Evolutionary conservation across 2,888 invertebrate genomes (phyloP).

Genomic region (Agrenia bidenticulata): DNA sequence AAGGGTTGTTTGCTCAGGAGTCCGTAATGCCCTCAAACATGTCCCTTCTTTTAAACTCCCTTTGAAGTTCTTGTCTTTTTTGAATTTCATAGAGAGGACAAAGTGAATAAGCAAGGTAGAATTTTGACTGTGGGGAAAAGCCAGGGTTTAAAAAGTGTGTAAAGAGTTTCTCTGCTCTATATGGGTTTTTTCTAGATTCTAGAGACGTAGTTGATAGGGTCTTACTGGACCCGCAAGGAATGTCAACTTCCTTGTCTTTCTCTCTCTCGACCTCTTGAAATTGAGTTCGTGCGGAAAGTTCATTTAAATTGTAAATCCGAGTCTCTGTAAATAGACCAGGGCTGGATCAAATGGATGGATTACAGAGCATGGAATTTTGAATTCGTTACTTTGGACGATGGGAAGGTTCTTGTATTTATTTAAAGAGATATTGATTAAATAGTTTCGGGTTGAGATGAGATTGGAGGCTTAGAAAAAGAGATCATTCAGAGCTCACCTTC

Average conservation of each 20-base stretch:
- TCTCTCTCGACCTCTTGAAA: background rate
- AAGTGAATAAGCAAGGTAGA: background rate
- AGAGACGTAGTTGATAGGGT: no score
- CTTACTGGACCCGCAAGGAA: background rate
- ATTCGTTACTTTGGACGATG: no score
- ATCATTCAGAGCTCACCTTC: background rate
- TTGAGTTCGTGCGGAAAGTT: constrained; percentile 10
- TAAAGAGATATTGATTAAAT: no score
- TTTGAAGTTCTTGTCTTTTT: constrained; percentile 8
- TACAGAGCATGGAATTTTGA: no score
- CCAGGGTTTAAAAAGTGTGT: no score
- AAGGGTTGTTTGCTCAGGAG: background rate
- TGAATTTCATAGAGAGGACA: constrained; percentile 2
- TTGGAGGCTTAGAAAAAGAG: no score
- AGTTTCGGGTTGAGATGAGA: no score
- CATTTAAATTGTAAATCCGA: constrained; percentile 5
- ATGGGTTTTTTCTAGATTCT: no score
- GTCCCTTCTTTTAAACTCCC: background rate
- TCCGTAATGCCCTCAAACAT: constrained; percentile 5
- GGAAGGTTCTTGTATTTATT: no score
- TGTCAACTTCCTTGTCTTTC: background rate
- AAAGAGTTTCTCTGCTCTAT: no score
- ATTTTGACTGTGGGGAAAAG: background rate
- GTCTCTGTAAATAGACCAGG: background rate
- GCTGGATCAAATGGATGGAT: background rate